These are phyloP conservation scores for Megaustenia siamemsis DNA, from an alignment of 2,888 invertebrate species.

Conservation along the genomic window DNA sequence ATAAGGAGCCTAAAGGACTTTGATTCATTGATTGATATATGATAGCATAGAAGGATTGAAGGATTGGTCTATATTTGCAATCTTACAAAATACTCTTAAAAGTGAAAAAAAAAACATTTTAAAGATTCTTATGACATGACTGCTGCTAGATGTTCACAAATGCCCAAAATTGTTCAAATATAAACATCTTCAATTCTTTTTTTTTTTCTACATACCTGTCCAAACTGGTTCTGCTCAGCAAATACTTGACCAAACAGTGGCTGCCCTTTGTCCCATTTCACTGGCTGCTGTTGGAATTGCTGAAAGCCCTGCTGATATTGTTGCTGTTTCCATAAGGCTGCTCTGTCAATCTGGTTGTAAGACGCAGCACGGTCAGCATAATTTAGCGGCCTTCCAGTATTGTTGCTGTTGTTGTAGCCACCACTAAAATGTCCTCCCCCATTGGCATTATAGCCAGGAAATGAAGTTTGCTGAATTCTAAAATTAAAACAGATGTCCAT, in stretches of 20 bases:
- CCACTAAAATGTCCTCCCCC: not conserved
- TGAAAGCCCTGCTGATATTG: constrained; percentile 15
- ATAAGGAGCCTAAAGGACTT: too few species aligned
- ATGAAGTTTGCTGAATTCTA: not conserved
- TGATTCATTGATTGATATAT: too few species aligned
- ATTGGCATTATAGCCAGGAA: not conserved
- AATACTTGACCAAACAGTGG: constrained; percentile 51
- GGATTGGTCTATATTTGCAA: too few species aligned
- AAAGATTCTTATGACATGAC: too few species aligned
- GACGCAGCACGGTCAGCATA: constrained; percentile 30
- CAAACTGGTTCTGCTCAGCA: constrained; percentile 26
- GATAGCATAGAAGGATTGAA: too few species aligned
- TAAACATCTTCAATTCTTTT: too few species aligned
- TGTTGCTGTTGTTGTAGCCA: constrained; percentile 42
- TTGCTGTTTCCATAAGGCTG: constrained; percentile 29
- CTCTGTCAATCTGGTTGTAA: constrained; percentile 26
- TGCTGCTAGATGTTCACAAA: too few species aligned
- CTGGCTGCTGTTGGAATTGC: constrained; percentile 42
- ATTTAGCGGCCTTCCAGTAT: not conserved
- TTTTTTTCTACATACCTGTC: constrained; percentile 34
- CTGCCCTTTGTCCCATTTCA: constrained; percentile 46
- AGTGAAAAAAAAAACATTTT: too few species aligned
- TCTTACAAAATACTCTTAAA: too few species aligned
- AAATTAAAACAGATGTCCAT: not conserved
- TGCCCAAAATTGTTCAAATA: too few species aligned